Evolutionary conservation across 2,797 vertebrate genomes (phyloP), one percentile per base, ranked within the genome.

Genomic region (Sebastes miniatus): DNA sequence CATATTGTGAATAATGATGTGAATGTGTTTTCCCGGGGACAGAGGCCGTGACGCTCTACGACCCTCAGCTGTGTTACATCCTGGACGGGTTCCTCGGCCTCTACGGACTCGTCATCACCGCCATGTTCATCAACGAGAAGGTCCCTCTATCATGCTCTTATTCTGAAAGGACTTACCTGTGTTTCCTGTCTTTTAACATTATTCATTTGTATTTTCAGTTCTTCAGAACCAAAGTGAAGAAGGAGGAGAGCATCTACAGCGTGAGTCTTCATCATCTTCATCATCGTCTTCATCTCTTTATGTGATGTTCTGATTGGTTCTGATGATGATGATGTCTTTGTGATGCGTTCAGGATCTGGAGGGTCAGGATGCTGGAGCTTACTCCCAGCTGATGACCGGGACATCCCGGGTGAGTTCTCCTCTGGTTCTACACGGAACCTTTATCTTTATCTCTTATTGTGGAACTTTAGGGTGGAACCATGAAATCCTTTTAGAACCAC

Each of bases 11-110:
- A 29, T 29, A 29, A 29, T 29, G 29, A 29, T 29, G 29, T 29
- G 29, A 29, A 29, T 2, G 29, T 29, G 29, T 29, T 29, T 29
- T 32, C 31, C 31, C 31, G 75, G 29, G 56, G 11, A 27, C 95
- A 99, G 98, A 90, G 78, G 96, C 96, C 1, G 2, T 87, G 8
- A 0, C 39, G 0, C 0, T 95, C 39, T 93, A 96, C 3, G 96
- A 97, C 71, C 97, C 98, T 7, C 74, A 69, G 11, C 89, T 97
- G 63, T 99, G 98, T 76, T 99, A 96, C 84, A 1, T 97, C 61
- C 90, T 99, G 87, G 98, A 99, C 14, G 96, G 96, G 1, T 87
- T 98, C 88, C 96, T 99, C n/a, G 95, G 97, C 47, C 50, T 97
- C n/a, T 99, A 99, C 0, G 96, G 97, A 0, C 69, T 99, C 11